Base-by-base conservation (phyloP, 2,888 invertebrate genomes). In the Platycnemis pennipes region DNA sequence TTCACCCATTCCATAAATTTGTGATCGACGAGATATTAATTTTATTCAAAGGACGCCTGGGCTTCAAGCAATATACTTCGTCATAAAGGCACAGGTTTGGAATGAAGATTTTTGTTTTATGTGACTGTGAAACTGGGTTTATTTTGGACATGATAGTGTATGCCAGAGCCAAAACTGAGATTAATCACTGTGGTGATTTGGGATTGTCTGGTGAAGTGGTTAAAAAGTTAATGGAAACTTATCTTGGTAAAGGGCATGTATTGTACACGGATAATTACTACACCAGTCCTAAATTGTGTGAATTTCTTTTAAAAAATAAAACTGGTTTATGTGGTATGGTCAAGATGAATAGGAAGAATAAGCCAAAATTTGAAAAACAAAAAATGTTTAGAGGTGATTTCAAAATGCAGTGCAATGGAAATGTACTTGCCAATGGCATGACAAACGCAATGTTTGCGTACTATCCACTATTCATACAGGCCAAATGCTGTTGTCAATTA, bases 31-130 rank as follows among this genome's bases (percentile, higher is more conserved):
- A 85, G 37, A 31, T 31, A 31, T 85, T 85, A 85, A 31, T 85
- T 85, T 85, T 85, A 85, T 85, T 85, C 85, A 85, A 85, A 85
- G 85, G 85, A 42, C 37, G 42, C 85, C 42, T 85, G 85, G 85
- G 85, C 19, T 85, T 85, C 56, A 56, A 56, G 56, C 56, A 56
- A 56, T 56, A 56, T 56, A 56, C 22, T 56, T 22, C 56, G 5
- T 56, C n/a, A n/a, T n/a, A n/a, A n/a, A n/a, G n/a, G n/a, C n/a
- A n/a, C n/a, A n/a, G n/a, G n/a, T n/a, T n/a, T n/a, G n/a, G n/a
- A n/a, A n/a, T n/a, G n/a, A n/a, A n/a, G n/a, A n/a, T n/a, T n/a
- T n/a, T n/a, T n/a, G n/a, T n/a, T n/a, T n/a, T n/a, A n/a, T n/a
- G n/a, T n/a, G n/a, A n/a, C n/a, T n/a, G n/a, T n/a, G n/a, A n/a